A percentile compares a stretch with the other conserved stretches of the same genome.
Evolutionary conservation across 2,888 invertebrate species (phyloP).

Genomic region (Trichogramma evanescens): DNA sequence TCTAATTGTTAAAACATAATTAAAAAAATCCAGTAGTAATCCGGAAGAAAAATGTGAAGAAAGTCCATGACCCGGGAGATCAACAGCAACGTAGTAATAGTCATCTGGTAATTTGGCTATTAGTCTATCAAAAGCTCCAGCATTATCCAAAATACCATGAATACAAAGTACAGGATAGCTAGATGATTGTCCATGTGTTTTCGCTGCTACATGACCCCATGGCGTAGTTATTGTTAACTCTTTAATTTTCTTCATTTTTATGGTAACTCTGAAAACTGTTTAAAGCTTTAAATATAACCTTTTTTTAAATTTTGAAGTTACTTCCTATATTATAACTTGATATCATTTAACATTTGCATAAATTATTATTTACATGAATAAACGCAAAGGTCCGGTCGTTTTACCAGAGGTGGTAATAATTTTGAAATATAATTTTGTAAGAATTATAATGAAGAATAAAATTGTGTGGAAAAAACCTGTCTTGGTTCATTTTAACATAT

Average conservation of each 20-base stretch:
- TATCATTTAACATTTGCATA: too few species aligned
- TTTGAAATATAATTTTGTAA: too few species aligned
- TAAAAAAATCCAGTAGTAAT: conserved; percentile 37
- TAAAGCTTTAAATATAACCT: too few species aligned
- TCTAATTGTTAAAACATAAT: conserved; percentile 35
- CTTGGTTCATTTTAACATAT: too few species aligned
- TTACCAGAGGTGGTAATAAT: too few species aligned
- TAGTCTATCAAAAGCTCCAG: conserved; percentile 46
- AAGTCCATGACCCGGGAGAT: conserved; percentile 50
- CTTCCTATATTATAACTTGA: too few species aligned
- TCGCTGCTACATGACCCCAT: conserved; percentile 55
- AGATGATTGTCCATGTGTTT: conserved; percentile 39
- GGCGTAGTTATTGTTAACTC: conserved; percentile 51
- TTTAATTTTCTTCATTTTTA: conserved; percentile 8
- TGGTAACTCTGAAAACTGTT: neutral
- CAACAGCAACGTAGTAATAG: conserved; percentile 44
- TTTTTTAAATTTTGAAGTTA: too few species aligned
- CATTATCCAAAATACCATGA: conserved; percentile 48
- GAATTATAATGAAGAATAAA: too few species aligned
- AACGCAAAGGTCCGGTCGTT: too few species aligned
- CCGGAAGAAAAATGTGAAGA: conserved; percentile 46
- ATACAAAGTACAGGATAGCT: conserved; percentile 30
- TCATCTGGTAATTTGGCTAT: conserved; percentile 39
- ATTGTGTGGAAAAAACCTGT: too few species aligned
- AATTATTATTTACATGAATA: too few species aligned